These are phyloP conservation scores for Chelmon rostratus DNA, from an alignment of 2,797 vertebrate species.

Conservation along the genomic window DNA sequence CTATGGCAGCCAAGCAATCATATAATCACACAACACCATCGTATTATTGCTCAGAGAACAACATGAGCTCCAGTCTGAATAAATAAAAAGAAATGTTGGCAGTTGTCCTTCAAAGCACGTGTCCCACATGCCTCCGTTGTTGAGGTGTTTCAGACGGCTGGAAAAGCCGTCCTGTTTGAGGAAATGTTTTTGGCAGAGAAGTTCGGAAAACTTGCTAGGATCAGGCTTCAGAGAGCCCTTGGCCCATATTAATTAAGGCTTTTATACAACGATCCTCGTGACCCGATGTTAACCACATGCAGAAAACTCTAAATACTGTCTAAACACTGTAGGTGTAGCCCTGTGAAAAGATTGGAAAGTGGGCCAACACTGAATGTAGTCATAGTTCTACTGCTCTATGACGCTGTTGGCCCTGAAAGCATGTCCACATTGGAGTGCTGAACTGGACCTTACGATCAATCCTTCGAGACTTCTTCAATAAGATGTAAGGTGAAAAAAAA, in stretches of 20 bases:
- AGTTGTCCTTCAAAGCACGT: conserved; percentile 12
- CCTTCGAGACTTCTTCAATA: conserved; percentile 6
- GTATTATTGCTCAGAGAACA: conserved; percentile 35
- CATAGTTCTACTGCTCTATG: background rate
- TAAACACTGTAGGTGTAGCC: background rate
- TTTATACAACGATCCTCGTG: background rate
- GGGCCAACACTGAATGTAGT: background rate
- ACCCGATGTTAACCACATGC: background rate
- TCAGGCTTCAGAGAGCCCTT: conserved; percentile 9
- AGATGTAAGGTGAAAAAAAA: background rate
- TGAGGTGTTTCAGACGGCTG: conserved; percentile 5
- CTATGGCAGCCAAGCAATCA: conserved; percentile 12
- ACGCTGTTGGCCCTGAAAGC: background rate
- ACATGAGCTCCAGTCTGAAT: background rate
- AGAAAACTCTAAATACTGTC: background rate
- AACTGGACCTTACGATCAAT: conserved; percentile 5
- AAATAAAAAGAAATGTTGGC: conserved; percentile 13
- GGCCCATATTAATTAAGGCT: conserved; percentile 2
- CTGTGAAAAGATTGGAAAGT: background rate
- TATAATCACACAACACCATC: conserved; percentile 8
- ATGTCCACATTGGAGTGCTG: background rate
- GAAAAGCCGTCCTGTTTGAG: conserved; percentile 14
- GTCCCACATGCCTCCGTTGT: background rate
- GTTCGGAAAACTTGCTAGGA: conserved; percentile 18
- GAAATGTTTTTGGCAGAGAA: conserved; percentile 39